Conservation (phyloP, 2,888 invertebrate genomes). For the Cecidostiba fungosa region DNA sequence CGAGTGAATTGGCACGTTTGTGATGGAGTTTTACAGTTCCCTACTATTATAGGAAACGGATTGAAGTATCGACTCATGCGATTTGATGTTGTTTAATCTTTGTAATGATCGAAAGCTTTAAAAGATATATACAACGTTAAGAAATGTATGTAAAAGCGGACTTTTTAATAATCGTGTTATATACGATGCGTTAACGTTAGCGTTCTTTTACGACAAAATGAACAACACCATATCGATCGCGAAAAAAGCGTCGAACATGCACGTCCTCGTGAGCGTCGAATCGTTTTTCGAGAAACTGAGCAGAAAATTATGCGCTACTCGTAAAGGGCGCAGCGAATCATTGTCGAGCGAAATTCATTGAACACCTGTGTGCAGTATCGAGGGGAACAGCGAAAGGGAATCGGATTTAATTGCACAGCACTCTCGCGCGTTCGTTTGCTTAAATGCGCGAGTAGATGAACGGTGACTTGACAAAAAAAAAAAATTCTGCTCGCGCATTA, state of each 20-base stretch:
- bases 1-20: not conserved
- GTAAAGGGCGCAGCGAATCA: not conserved
- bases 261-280: not conserved
- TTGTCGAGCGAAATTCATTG: slow-evolving; percentile 20
- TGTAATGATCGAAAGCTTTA: too few relatives aligned
- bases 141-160: too few relatives aligned
- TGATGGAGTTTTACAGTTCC: not conserved
- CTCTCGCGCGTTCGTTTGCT: not conserved
- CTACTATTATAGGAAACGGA: not conserved
- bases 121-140: too few relatives aligned
- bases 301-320: not conserved
- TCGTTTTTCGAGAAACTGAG: not conserved
- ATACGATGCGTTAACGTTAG: too few relatives aligned
- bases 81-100: too few relatives aligned
- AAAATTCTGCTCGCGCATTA: slow-evolving; percentile 17
- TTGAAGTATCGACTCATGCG: too few relatives aligned
- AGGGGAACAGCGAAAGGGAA: not conserved
- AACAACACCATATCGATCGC: not conserved
- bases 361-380: not conserved
- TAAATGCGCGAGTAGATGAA: not conserved
- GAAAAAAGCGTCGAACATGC: not conserved
- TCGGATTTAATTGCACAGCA: slow-evolving; percentile 25
- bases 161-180: too few relatives aligned
- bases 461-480: not conserved
- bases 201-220: not conserved